Conservation (phyloP, 2,888 invertebrate species). For the Drosophila flavopinicola region DNA sequence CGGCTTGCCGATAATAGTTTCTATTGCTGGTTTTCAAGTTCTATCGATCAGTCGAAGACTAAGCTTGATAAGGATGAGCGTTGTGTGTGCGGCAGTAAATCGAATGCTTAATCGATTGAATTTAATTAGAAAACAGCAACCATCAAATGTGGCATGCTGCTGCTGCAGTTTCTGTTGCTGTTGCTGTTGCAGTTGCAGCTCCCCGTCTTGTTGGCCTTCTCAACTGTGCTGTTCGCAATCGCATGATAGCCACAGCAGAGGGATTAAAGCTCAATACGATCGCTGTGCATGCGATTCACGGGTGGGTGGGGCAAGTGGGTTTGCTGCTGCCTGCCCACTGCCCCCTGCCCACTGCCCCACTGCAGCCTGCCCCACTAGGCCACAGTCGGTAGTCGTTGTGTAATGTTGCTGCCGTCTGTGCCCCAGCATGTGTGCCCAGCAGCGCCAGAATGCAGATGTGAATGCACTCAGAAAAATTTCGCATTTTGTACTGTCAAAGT, state of each 20-base stretch:
- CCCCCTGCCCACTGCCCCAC: not conserved
- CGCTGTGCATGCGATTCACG: slow-evolving; percentile 65
- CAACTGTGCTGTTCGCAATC: slow-evolving; percentile 47
- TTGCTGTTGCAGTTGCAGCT: slow-evolving; percentile 21
- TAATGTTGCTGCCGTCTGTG: slow-evolving; percentile 66
- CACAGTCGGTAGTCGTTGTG: slow-evolving; percentile 58
- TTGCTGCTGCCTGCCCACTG: slow-evolving; percentile 24
- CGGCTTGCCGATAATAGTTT: no score
- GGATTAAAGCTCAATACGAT: slow-evolving; percentile 69
- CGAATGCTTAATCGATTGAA: slow-evolving; percentile 82
- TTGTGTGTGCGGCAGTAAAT: slow-evolving; percentile 72
- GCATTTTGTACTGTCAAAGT: no score
- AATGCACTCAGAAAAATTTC: not conserved
- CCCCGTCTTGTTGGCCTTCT: slow-evolving; percentile 33
- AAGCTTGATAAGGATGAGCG: slow-evolving; percentile 24
- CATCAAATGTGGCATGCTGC: slow-evolving; percentile 58
- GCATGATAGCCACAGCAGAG: slow-evolving; percentile 58
- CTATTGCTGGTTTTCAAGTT: not conserved
- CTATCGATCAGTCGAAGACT: not conserved
- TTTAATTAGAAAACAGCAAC: slow-evolving; percentile 80
- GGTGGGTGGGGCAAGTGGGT: slow-evolving; percentile 19
- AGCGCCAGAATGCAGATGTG: slow-evolving; percentile 29
- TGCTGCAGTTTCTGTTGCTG: slow-evolving; percentile 35
- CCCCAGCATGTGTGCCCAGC: slow-evolving; percentile 60
- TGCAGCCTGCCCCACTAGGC: slow-evolving; percentile 19